Evolutionary conservation across 2,797 vertebrate species (phyloP).

Genomic region (Periparus ater): DNA sequence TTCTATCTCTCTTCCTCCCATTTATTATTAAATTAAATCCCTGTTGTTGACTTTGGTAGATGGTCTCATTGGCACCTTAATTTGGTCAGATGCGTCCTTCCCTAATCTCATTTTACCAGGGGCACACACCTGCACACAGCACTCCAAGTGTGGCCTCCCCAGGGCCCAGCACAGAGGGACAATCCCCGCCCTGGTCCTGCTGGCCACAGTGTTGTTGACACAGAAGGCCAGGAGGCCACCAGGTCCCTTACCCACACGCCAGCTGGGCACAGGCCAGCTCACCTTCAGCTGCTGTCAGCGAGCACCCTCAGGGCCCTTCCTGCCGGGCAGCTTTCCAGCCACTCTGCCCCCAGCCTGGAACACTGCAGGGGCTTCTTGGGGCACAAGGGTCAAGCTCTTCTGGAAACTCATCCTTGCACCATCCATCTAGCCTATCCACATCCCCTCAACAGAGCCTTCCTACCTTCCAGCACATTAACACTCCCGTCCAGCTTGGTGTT

Average conservation of each 20-base stretch:
- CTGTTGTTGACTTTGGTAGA: fast-evolving
- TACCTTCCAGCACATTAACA: no score
- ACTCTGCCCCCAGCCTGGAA: not conserved
- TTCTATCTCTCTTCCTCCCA: not conserved
- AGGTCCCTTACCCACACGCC: not conserved
- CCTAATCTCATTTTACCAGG: fast-evolving
- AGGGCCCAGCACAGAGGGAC: not conserved
- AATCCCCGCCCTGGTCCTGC: fast-evolving
- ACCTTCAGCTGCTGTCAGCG: fast-evolving
- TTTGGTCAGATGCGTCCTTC: fast-evolving
- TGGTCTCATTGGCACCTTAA: fast-evolving
- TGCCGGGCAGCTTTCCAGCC: not conserved
- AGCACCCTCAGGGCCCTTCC: not conserved
- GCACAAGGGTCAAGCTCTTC: no score
- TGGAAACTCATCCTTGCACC: no score
- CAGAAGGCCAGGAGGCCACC: fast-evolving
- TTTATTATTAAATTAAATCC: not conserved
- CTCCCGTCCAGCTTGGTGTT: no score
- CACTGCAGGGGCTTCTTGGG: not conserved
- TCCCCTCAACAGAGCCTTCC: no score
- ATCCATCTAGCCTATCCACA: no score
- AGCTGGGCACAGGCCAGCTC: fast-evolving
- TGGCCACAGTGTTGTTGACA: not conserved
- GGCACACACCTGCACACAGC: not conserved
- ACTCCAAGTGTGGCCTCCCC: not conserved